Percentiles rank a stretch among this genome's conserved stretches.
Evolutionary conservation across 1,140 invertebrate genomes (phyloP).

Genomic region (Littorina saxatilis): DNA sequence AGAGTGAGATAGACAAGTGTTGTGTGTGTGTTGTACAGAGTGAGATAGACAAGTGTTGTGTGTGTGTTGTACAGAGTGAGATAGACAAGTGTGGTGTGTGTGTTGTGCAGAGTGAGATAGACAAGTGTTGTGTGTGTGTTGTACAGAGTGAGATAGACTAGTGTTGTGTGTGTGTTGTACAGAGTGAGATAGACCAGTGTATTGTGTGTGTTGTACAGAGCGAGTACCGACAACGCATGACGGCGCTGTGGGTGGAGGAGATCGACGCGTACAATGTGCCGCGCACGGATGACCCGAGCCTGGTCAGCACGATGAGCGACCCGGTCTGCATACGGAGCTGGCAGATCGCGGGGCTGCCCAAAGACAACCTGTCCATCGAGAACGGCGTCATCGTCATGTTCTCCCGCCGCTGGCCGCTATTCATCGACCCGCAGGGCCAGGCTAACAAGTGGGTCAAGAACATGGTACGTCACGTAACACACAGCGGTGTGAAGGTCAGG

Average conservation of each 20-base stretch:
- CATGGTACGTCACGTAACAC: conserved; percentile 68
- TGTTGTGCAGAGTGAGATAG: no score
- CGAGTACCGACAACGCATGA: conserved; percentile 71
- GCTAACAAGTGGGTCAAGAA: conserved; percentile 77
- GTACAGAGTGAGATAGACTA: no score
- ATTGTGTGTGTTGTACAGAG: no score
- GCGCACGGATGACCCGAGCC: conserved; percentile 67
- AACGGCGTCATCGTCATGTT: conserved; percentile 76
- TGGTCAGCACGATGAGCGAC: conserved; percentile 71
- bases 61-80: no score
- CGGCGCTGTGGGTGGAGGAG: conserved; percentile 65
- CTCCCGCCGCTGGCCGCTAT: conserved; percentile 75
- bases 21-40: no score
- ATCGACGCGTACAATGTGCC: conserved; percentile 71
- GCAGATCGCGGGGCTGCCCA: conserved; percentile 76
- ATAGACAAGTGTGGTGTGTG: no score
- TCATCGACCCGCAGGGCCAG: conserved; percentile 77
- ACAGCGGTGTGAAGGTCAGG: conserved; percentile 56
- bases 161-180: no score
- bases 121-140: no score
- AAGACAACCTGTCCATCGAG: conserved; percentile 75
- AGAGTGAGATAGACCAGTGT: no score
- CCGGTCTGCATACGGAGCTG: conserved; percentile 76
- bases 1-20: no score
- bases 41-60: no score